Percentiles rank a stretch among this genome's conserved stretches.
Evolutionary conservation across 1,140 invertebrate species (phyloP).

Genomic region (Zaprionus kolodkinae): DNA sequence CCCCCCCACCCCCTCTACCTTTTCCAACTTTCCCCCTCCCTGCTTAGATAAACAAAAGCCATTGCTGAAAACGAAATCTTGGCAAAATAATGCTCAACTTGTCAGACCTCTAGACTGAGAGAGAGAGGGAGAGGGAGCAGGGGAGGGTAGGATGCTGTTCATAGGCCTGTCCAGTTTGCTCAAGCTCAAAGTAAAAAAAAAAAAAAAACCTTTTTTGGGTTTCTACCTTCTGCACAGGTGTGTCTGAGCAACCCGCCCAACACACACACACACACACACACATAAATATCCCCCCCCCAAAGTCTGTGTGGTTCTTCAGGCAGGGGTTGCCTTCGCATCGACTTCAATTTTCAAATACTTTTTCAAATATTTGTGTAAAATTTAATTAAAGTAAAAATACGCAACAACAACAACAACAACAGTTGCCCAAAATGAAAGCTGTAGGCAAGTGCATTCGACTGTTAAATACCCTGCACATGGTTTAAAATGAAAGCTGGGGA

Average conservation of each 20-base stretch:
- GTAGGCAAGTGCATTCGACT: constrained; percentile 24
- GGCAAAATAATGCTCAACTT: constrained; percentile 49
- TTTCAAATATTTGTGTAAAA: constrained; percentile 76
- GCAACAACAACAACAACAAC: constrained; percentile 28
- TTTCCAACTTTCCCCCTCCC: too few species aligned
- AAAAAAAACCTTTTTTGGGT: constrained; percentile 53
- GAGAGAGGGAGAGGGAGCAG: not conserved
- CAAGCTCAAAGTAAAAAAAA: not conserved
- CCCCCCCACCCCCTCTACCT: too few species aligned
- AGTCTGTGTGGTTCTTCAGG: not conserved
- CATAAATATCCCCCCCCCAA: not conserved
- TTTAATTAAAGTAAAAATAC: constrained; percentile 76
- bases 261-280: not conserved
- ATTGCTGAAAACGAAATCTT: constrained; percentile 48
- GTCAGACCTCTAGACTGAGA: constrained; percentile 6
- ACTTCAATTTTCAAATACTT: constrained; percentile 73
- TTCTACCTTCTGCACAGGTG: constrained; percentile 52
- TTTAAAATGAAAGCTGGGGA: not conserved
- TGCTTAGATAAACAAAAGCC: constrained; percentile 38
- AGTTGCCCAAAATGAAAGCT: constrained; percentile 36
- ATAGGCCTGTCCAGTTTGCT: constrained; percentile 25
- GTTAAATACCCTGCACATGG: constrained; percentile 11
- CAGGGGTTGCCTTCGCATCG: not conserved
- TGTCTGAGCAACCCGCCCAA: not conserved
- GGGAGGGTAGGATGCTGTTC: not conserved